Base-by-base conservation (phyloP, 2,797 vertebrate genomes). In the Onychomys leucogaster region DNA sequence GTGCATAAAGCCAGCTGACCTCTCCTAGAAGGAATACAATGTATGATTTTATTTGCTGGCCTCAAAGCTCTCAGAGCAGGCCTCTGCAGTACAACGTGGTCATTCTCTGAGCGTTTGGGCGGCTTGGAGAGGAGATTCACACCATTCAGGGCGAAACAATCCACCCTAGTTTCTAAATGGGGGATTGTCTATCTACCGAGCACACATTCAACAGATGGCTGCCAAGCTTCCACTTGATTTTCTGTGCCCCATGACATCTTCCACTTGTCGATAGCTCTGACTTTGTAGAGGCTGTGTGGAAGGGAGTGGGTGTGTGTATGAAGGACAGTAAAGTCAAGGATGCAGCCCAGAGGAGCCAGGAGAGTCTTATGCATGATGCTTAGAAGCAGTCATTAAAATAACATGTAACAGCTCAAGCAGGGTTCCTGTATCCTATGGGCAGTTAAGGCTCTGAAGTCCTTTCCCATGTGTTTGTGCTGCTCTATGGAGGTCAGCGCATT, bases 111-210 rank as follows among this genome's bases (percentile, higher is more conserved):
- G 92, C 88, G 84, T 91, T 91, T 85, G 97, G 96, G 92, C 89
- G 63, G 96, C 97, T 92, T 89, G 59, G 94, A 96, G 95, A 98
- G 97, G 98, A 97, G 97, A 98, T 97, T 98, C 97, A 97, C 97
- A 97, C 97, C 96, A 97, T 97, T 97, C 97, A 97, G 69, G 89
- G 96, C 59, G 95, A 97, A 97, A 98, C 97, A 98, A 98, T 97
- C 97, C 96, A 96, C 97, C 97, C 96, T 89, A 95, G 95, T 96
- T 97, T 97, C 95, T 97, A 97, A 97, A 97, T 97, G 95, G 96
- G 91, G 96, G 97, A 97, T 97, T 97, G 97, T 98, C 96, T 97
- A 46, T 96, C 95, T 90, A 16, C 34, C 86, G 83, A 96, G 86
- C 95, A 94, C 95, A 97, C 69, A 96, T 97, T 96, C 97, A 96